These are phyloP conservation scores for Parelbella ahira DNA, from an alignment of 2,888 invertebrate species.

Conservation along the genomic window DNA sequence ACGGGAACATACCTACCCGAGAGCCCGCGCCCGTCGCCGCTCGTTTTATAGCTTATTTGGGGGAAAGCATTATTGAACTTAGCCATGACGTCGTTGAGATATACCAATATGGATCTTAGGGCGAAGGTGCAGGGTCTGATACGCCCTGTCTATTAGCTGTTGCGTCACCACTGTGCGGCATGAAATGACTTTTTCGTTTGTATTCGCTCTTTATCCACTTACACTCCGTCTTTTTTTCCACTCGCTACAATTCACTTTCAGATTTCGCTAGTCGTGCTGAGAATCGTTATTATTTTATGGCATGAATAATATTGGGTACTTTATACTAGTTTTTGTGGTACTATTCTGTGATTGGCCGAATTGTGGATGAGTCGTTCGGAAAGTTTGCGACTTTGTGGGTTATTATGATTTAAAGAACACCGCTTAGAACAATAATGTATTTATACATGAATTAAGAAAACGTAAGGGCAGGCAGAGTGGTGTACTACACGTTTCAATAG, in stretches of 20 bases:
- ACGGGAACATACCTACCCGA: constrained; percentile 62
- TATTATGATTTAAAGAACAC: no score
- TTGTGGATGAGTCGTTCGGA: no score
- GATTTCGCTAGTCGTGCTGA: constrained; percentile 62
- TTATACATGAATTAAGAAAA: no score
- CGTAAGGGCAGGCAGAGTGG: no score
- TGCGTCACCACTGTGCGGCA: constrained; percentile 70
- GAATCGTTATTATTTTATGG: constrained; percentile 60
- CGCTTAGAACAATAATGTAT: no score
- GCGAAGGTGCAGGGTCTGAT: constrained; percentile 42
- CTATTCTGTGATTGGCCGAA: constrained; percentile 22
- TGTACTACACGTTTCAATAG: no score
- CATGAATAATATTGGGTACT: constrained; percentile 46
- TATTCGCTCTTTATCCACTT: constrained; percentile 79
- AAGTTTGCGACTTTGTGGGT: no score
- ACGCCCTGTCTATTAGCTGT: constrained; percentile 38
- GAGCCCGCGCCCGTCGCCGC: constrained; percentile 70
- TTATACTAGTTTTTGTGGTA: constrained; percentile 33
- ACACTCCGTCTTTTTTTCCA: constrained; percentile 75
- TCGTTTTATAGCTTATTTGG: constrained; percentile 80
- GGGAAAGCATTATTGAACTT: constrained; percentile 80
- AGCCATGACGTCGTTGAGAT: constrained; percentile 61
- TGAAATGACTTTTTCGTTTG: constrained; percentile 80
- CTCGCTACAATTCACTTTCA: constrained; percentile 79
- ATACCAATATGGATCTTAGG: constrained; percentile 55